Conservation (phyloP, 2,888 invertebrate species). For the Drosophila neotestacea region DNA sequence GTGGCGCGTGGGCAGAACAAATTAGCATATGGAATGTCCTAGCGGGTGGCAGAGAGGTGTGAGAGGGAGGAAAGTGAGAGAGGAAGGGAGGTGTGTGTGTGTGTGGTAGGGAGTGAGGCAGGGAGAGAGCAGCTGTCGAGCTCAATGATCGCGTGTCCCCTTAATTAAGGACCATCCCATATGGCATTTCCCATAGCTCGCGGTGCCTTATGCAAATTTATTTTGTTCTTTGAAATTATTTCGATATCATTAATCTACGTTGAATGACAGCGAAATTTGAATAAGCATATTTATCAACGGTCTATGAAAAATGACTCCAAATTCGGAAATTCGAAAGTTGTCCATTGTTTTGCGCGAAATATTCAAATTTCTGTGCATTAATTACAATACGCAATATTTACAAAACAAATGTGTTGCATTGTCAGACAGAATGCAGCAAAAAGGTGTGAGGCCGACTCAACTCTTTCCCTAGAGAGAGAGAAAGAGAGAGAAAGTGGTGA, state of each 20-base stretch:
- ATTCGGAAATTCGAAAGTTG: neutral
- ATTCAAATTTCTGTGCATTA: constrained; percentile 74
- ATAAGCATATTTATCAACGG: constrained; percentile 68
- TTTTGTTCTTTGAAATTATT: constrained; percentile 1
- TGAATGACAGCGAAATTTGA: constrained; percentile 59
- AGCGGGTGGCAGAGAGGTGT: neutral
- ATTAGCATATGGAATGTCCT: constrained; percentile 64
- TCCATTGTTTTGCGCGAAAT: constrained; percentile 34
- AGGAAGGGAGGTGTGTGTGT: neutral
- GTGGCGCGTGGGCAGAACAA: constrained; percentile 66
- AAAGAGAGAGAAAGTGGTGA: neutral
- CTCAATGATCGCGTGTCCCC: constrained; percentile 55
- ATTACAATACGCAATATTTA: constrained; percentile 85
- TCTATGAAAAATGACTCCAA: constrained; percentile 66
- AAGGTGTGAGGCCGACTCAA: constrained; percentile 60
- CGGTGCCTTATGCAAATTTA: constrained; percentile 63
- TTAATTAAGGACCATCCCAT: constrained; percentile 69
- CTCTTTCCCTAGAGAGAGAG: neutral
- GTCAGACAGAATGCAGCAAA: constrained; percentile 44
- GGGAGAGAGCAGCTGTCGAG: constrained; percentile 11
- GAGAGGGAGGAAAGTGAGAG: neutral
- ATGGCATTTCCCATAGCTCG: constrained; percentile 44
- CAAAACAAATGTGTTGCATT: constrained; percentile 85
- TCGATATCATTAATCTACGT: constrained; percentile 66
- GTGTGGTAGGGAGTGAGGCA: neutral